Conservation (phyloP, 2,113 vertebrate genomes). For the Raja brachyura region DNA sequence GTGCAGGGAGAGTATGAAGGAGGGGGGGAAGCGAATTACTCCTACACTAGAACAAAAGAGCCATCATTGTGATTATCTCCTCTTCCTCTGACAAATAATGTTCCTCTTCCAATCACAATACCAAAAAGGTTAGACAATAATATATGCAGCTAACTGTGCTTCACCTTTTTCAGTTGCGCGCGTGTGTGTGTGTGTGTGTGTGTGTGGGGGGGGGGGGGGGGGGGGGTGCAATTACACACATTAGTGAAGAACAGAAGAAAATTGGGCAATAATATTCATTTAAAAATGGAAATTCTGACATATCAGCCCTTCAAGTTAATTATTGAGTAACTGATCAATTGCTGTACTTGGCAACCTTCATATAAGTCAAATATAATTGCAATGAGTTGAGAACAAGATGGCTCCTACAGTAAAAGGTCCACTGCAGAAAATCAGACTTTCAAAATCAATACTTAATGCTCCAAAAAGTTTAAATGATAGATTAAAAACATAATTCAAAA, state of each 20-base stretch:
- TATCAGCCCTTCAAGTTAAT: not conserved
- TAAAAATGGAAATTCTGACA: not conserved
- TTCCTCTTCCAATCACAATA: not conserved
- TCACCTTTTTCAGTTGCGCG: not conserved
- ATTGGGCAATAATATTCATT: not conserved
- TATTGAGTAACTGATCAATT: not conserved
- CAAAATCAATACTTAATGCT: not conserved
- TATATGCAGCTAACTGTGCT: not conserved
- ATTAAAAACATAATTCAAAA: not conserved
- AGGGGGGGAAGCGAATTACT: too few species aligned
- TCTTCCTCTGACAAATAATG: not conserved
- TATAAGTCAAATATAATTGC: conserved; percentile 21
- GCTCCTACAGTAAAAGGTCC: not conserved
- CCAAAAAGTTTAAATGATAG: not conserved
- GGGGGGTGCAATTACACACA: not conserved
- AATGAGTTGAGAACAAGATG: conserved; percentile 32
- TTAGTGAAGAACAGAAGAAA: not conserved
- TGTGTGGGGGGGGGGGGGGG: not conserved
- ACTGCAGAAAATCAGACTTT: not conserved
- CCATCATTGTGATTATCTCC: not conserved
- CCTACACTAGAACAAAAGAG: not conserved
- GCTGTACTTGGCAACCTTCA: not conserved
- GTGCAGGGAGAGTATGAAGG: too few species aligned
- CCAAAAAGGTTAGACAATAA: not conserved
- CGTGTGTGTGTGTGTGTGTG: too few species aligned